Conservation (phyloP, 2,888 invertebrate genomes). For the Chrysolina haemoptera region DNA sequence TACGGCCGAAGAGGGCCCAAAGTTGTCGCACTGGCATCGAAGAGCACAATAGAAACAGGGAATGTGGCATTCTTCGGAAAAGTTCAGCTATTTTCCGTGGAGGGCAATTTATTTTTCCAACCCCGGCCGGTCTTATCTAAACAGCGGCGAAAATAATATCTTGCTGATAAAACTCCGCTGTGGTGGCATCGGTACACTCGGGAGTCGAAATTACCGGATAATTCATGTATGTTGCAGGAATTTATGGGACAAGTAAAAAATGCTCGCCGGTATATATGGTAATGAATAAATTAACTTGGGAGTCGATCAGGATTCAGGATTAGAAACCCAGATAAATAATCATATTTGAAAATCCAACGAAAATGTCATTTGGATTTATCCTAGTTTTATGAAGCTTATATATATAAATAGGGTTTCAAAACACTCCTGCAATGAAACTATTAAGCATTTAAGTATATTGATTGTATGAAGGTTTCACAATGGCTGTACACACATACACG, state of each 20-base stretch:
- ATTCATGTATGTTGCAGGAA: constrained; percentile 42
- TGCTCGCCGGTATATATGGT: constrained; percentile 25
- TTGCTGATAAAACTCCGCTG: constrained; percentile 68
- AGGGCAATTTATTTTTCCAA: constrained; percentile 72
- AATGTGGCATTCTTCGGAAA: constrained; percentile 68
- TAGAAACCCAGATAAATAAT: background rate
- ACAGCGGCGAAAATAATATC: constrained; percentile 72
- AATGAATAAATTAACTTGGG: constrained; percentile 23
- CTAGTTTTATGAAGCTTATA: no score
- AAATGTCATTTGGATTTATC: no score
- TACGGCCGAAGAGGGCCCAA: constrained; percentile 39
- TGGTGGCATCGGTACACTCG: constrained; percentile 66
- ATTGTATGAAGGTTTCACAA: no score
- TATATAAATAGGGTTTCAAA: no score
- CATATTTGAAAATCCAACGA: no score
- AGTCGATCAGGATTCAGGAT: constrained; percentile 2
- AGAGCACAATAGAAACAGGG: constrained; percentile 66
- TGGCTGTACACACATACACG: no score
- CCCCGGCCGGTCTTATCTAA: constrained; percentile 70
- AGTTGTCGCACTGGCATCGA: constrained; percentile 36
- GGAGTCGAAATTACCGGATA: constrained; percentile 46
- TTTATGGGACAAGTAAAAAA: constrained; percentile 36
- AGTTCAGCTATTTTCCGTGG: constrained; percentile 70
- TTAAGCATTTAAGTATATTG: no score
- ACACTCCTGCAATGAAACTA: no score